Percentiles rank a stretch among this genome's conserved stretches.
These are phyloP conservation scores for Leptobrachium leishanense DNA, from an alignment of 2,113 vertebrate genomes.

Conservation along the genomic window DNA sequence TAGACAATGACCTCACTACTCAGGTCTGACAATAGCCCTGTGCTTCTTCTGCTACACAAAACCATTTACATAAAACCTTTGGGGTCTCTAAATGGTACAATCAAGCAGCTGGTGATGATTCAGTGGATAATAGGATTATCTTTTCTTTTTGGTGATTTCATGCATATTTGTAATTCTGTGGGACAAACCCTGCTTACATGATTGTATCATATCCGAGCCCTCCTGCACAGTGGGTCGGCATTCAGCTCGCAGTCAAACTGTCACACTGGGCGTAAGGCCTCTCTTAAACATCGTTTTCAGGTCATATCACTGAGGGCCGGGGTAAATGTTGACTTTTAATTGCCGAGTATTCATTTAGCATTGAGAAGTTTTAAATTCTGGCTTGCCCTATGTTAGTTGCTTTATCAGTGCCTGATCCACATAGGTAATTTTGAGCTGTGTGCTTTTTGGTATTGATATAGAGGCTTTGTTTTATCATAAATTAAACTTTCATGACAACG, in stretches of 20 bases:
- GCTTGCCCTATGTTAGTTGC: neutral
- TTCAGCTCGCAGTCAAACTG: neutral
- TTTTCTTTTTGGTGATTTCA: neutral
- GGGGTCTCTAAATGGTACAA: neutral
- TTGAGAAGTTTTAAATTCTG: neutral
- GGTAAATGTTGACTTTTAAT: neutral
- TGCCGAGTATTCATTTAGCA: neutral
- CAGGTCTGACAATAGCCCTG: no score
- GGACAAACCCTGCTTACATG: slow-evolving; percentile 1
- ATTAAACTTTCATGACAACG: no score
- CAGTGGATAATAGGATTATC: slow-evolving; percentile 21
- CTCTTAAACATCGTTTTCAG: no score
- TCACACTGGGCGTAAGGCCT: neutral
- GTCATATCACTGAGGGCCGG: no score
- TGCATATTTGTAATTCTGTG: slow-evolving; percentile 16
- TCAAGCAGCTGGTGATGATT: neutral
- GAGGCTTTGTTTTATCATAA: no score
- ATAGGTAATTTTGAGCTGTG: no score
- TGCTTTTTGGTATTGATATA: no score
- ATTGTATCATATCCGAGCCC: slow-evolving; percentile 8
- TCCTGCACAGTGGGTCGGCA: neutral
- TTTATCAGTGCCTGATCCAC: neutral
- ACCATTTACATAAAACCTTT: no score
- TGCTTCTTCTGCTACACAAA: no score
- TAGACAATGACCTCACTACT: no score